Conservation (phyloP, 2,113 vertebrate genomes). For the Rhynchomys soricoides region DNA sequence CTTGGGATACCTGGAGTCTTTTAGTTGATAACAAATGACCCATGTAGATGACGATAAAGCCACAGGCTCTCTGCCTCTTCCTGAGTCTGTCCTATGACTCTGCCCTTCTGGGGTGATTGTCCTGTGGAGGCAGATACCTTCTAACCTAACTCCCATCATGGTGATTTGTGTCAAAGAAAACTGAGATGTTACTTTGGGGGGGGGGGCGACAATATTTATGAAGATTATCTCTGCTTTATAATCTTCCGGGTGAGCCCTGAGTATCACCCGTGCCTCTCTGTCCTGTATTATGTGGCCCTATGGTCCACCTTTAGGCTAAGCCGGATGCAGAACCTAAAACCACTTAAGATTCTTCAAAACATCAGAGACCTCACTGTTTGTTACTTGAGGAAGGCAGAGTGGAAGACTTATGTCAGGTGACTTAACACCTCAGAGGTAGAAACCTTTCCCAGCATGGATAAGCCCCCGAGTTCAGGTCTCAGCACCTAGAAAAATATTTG, state of each 20-base stretch:
- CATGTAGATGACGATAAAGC: background rate
- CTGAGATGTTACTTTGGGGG: background rate
- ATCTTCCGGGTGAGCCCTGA: background rate
- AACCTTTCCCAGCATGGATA: background rate
- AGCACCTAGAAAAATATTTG: background rate
- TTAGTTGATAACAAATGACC: background rate
- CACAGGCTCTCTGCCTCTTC: background rate
- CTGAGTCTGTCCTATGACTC: background rate
- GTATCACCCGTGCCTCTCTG: background rate
- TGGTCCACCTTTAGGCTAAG: background rate
- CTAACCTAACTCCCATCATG: background rate
- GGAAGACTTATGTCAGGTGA: background rate
- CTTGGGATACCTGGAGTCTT: background rate
- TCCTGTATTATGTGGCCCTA: background rate
- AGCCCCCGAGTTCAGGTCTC: too few species aligned
- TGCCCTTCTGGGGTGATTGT: background rate
- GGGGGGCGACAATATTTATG: background rate
- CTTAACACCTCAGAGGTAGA: background rate
- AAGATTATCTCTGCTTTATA: background rate
- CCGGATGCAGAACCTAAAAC: constrained; percentile 3
- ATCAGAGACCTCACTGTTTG: background rate
- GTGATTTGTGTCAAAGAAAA: background rate
- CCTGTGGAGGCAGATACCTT: background rate
- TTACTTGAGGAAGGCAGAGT: background rate
- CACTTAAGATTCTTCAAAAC: background rate